These are phyloP conservation scores for Thereva unica DNA, from an alignment of 2,888 invertebrate species.

Conservation along the genomic window DNA sequence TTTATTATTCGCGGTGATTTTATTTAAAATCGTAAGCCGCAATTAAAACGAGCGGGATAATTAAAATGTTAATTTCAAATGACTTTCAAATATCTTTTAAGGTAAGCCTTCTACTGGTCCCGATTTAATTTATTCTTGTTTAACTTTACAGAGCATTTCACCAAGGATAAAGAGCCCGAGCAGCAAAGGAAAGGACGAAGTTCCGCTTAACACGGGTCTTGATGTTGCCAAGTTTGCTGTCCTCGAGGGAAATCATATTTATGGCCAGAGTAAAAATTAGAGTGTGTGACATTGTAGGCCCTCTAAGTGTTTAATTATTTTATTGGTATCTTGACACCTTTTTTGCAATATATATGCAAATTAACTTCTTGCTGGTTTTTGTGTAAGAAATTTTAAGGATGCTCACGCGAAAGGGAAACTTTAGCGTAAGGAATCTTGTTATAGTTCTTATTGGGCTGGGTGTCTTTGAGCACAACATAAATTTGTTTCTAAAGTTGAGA, in stretches of 20 bases:
- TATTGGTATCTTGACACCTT: constrained; percentile 37
- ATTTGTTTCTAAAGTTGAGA: too few species aligned
- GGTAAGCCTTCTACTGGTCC: constrained; percentile 22
- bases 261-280: constrained; percentile 32
- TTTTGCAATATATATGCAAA: constrained; percentile 34
- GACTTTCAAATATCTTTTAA: constrained; percentile 27
- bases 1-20: constrained; percentile 15
- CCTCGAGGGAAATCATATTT: constrained; percentile 33
- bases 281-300: constrained; percentile 32
- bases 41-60: constrained; percentile 21
- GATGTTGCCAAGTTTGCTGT: constrained; percentile 14
- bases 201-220: constrained; percentile 14
- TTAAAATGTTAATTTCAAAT: constrained; percentile 29
- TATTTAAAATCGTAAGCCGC: constrained; percentile 34
- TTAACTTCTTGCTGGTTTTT: constrained; percentile 3
- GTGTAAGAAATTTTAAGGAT: too few species aligned
- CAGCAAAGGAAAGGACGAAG: neutral
- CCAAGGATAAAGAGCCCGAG: neutral
- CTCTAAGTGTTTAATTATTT: constrained; percentile 35
- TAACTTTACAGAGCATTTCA: constrained; percentile 26
- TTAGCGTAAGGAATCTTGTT: too few species aligned
- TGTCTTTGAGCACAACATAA: too few species aligned
- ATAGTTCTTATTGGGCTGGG: too few species aligned
- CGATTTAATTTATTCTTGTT: constrained; percentile 33
- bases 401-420: too few species aligned